Evolutionary conservation across 2,113 vertebrate species (phyloP).

Genomic region (crab-eating macaque (Macaca fascicularis)): DNA sequence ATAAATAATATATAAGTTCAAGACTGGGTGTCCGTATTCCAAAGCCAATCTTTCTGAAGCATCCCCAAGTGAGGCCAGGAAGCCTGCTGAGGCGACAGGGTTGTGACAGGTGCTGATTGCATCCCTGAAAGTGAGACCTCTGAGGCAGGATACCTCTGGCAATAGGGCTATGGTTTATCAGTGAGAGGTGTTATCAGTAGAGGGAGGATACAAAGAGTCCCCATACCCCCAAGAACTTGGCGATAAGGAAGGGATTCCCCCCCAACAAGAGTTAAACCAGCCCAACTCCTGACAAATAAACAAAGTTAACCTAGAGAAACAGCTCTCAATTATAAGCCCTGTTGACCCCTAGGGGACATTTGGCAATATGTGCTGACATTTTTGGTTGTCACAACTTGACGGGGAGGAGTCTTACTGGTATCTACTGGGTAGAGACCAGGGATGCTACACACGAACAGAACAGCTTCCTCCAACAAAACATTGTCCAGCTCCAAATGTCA

Average conservation of each 20-base stretch:
- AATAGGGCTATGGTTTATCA: background rate
- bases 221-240: background rate
- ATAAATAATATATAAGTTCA: background rate
- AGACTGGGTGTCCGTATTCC: background rate
- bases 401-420: too few species aligned
- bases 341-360: too few species aligned
- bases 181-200: background rate
- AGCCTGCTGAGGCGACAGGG: background rate
- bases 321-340: background rate
- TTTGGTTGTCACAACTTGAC: too few species aligned
- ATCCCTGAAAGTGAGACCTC: background rate
- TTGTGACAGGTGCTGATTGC: background rate
- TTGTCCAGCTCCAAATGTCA: background rate
- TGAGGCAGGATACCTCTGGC: background rate
- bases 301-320: accelerated
- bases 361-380: too few species aligned
- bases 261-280: background rate
- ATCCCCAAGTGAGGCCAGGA: background rate
- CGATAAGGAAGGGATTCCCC: background rate
- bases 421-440: too few species aligned
- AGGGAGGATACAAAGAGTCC: background rate
- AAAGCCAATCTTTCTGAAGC: background rate
- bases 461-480: background rate
- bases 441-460: background rate
- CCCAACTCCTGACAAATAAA: background rate